phyloP scores from a whole-genome alignment of 2,888 invertebrate genomes.

The Papilio elwesi region DNA sequence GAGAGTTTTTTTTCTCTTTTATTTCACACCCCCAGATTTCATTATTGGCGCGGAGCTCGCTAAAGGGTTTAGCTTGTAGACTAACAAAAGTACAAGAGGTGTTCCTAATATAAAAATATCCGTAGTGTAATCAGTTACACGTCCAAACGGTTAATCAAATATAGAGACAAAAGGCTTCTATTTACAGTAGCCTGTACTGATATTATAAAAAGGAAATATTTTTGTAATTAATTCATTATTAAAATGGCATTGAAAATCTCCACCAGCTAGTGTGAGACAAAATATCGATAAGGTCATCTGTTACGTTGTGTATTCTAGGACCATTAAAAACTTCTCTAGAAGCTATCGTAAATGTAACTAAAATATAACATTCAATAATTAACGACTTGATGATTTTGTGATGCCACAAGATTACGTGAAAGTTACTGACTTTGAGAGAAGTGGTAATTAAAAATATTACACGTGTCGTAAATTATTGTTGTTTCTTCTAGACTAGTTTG shows the following conservation, averaged over 20 bases:
- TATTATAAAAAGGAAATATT: too few relatives aligned
- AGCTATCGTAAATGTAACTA: too few relatives aligned
- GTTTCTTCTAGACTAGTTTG: background rate
- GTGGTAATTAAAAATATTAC: constrained; percentile 17
- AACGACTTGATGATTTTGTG: background rate
- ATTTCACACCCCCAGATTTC: constrained; percentile 82
- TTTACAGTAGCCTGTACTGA: too few relatives aligned
- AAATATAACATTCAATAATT: too few relatives aligned
- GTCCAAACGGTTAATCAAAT: too few relatives aligned
- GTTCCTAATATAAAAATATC: background rate
- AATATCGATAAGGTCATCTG: too few relatives aligned
- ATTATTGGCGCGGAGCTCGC: constrained; percentile 75
- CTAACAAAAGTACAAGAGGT: constrained; percentile 50
- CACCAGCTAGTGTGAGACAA: too few relatives aligned
- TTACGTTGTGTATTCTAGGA: too few relatives aligned
- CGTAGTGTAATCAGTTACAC: background rate
- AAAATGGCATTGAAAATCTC: too few relatives aligned
- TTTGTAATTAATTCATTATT: too few relatives aligned
- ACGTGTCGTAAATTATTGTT: constrained; percentile 3
- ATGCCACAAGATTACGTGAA: background rate
- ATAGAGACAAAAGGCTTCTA: too few relatives aligned
- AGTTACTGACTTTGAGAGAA: background rate
- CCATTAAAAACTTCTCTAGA: too few relatives aligned
- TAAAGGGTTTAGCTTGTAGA: constrained; percentile 75
- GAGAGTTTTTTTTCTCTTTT: constrained; percentile 78